These are phyloP conservation scores for Urocynchramus pylzowi DNA, from an alignment of 2,113 vertebrate species.

Conservation along the genomic window DNA sequence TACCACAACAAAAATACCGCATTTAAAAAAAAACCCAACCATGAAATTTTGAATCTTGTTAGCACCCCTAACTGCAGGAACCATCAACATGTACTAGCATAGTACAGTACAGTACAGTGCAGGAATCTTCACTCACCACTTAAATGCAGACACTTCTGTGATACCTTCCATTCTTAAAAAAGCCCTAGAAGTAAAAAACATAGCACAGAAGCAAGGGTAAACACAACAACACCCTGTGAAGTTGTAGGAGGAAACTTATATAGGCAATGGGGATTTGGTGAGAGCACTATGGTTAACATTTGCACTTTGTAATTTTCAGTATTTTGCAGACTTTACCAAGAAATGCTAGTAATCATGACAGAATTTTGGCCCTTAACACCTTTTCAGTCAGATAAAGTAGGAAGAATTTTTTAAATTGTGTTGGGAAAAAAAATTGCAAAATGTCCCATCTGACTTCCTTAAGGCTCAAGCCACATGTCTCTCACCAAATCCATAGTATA, in stretches of 20 bases:
- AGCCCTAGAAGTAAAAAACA: not conserved
- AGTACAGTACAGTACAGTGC: not conserved
- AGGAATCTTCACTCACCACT: not conserved
- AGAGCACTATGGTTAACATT: not conserved
- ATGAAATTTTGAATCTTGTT: not conserved
- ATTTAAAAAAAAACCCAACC: not conserved
- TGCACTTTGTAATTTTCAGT: not conserved
- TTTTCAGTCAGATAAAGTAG: not conserved
- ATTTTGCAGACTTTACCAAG: not conserved
- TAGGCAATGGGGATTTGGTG: not conserved
- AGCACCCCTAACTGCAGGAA: not conserved
- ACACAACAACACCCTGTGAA: not conserved
- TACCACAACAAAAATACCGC: not conserved
- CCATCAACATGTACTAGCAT: not conserved
- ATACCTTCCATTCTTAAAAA: not conserved
- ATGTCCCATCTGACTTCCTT: not conserved
- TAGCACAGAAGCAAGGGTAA: not conserved
- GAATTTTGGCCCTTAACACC: not conserved
- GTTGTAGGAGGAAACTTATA: not conserved
- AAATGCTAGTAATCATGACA: not conserved
- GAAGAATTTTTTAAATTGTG: not conserved
- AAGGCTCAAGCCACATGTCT: not conserved
- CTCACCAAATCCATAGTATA: not conserved
- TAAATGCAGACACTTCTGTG: not conserved
- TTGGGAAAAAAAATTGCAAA: not conserved